Conservation (phyloP, 2,888 invertebrate genomes). For the Amphipoea lucens region DNA sequence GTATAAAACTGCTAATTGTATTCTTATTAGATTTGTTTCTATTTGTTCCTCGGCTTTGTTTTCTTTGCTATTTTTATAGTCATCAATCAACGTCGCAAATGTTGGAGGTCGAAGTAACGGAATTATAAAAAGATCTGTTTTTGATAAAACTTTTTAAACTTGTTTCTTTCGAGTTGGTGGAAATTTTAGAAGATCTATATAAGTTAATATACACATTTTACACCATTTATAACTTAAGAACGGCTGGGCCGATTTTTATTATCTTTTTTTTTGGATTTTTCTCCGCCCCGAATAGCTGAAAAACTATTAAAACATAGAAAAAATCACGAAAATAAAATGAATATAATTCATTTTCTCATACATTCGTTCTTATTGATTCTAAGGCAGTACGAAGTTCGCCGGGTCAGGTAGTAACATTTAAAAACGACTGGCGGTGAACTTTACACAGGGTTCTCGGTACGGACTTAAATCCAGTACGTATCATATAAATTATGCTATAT, state of each 20-base stretch:
- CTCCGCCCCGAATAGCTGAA: neutral
- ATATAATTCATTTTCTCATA: neutral
- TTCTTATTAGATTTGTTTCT: constrained; percentile 47
- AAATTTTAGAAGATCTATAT: neutral
- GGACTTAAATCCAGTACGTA: too few relatives aligned
- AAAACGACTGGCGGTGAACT: neutral
- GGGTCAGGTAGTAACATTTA: neutral
- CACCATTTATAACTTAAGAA: neutral
- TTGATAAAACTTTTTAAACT: constrained; percentile 20
- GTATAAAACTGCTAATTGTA: constrained; percentile 60
- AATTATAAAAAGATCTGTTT: constrained; percentile 22
- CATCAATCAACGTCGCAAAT: constrained; percentile 34
- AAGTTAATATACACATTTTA: neutral
- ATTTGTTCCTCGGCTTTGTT: constrained; percentile 21
- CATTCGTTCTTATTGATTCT: neutral
- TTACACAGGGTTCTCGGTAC: neutral
- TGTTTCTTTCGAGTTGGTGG: neutral
- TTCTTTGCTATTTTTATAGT: constrained; percentile 27
- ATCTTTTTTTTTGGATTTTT: neutral
- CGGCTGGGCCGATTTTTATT: neutral
- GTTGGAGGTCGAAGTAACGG: neutral
- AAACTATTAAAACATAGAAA: neutral
- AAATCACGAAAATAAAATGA: neutral
- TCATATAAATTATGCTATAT: neutral
- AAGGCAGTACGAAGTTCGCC: neutral